Evolutionary conservation across 2,113 vertebrate species (phyloP), one percentile per base, ranked within the genome.

Genomic region (Hydrochoerus hydrochaeris): DNA sequence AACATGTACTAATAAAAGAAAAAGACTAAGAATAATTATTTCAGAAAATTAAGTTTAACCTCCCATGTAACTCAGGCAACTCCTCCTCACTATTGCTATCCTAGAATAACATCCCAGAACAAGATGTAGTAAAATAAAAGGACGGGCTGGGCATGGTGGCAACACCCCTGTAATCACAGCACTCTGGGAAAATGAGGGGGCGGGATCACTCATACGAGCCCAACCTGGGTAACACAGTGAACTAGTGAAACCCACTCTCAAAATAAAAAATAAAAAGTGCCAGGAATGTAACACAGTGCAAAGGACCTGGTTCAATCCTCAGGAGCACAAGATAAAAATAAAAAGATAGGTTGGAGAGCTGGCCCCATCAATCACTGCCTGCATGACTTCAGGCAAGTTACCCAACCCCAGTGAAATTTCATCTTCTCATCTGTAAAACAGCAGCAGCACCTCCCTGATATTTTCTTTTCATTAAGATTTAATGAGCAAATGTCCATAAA

Each of bases 381-480:
- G 4, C 17, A 60, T 88, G 83, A 80, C 82, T 84, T 26, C 30
- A 38, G 63, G 73, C 54, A 60, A 92, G 71, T 85, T 60, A 85
- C 60, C 30, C 85, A 86, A 60, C 49, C n/a, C 44, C 7, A 28
- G 22, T 90, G 73, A 95, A 86, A 57, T 44, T 46, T 46, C 44
- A 30, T 58, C 80, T 94, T 86, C 91, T 94, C 90, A 75, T 94
- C 69, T 6, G 0, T 71, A 83, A 87, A 71, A n/a, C 1, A 78
- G 82, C 82, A 93, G 87, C 60, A 67, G 65, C 65, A 38, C 49
- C 52, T 88, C 85, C 90, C 46, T 89, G 62, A 26, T 75, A 88
- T 86, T 96, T 90, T 81, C 82, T 95, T 93, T 89, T 90, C 84
- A 94, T 94, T 94, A 96, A 91, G 57, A 77, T 82, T 85, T 90